These are phyloP conservation scores for Sebastes fasciatus DNA, from an alignment of 2,113 vertebrate genomes.

Conservation along the genomic window DNA sequence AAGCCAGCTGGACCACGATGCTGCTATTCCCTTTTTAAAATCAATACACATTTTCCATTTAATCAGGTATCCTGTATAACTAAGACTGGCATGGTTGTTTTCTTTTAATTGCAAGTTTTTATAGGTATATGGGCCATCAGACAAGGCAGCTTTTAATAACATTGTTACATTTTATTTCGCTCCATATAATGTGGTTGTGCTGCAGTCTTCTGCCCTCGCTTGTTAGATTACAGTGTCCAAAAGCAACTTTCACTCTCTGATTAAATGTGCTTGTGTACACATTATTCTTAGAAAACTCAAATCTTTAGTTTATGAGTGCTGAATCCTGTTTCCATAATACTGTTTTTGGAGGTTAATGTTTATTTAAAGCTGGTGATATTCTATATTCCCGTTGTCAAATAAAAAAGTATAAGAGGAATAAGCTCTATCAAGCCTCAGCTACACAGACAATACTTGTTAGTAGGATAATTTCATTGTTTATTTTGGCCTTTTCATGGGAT, in stretches of 20 bases:
- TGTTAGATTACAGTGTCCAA: not conserved
- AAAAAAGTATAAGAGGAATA: no score
- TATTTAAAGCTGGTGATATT: not conserved
- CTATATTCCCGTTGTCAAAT: no score
- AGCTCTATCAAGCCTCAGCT: no score
- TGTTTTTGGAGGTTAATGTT: not conserved
- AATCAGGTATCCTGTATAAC: conserved; percentile 24
- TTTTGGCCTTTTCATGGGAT: not conserved
- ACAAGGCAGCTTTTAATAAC: conserved; percentile 32
- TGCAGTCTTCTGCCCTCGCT: not conserved
- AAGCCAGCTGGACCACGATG: conserved; percentile 22
- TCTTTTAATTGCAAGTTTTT: conserved; percentile 40
- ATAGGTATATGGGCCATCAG: conserved; percentile 22
- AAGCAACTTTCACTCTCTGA: not conserved
- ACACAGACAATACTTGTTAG: not conserved
- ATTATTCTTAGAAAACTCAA: not conserved
- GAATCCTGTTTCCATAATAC: not conserved
- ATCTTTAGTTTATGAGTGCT: not conserved
- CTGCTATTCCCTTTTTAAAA: conserved; percentile 31
- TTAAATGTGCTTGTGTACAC: not conserved
- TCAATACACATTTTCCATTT: conserved; percentile 52
- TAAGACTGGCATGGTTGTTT: conserved; percentile 9
- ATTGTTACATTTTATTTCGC: conserved; percentile 22
- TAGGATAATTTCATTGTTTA: not conserved
- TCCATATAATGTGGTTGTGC: not conserved